A percentile compares a stretch with the other conserved stretches of the same genome.
Evolutionary conservation across 2,888 invertebrate species (phyloP).

Genomic region (Drosophila hamatofila): DNA sequence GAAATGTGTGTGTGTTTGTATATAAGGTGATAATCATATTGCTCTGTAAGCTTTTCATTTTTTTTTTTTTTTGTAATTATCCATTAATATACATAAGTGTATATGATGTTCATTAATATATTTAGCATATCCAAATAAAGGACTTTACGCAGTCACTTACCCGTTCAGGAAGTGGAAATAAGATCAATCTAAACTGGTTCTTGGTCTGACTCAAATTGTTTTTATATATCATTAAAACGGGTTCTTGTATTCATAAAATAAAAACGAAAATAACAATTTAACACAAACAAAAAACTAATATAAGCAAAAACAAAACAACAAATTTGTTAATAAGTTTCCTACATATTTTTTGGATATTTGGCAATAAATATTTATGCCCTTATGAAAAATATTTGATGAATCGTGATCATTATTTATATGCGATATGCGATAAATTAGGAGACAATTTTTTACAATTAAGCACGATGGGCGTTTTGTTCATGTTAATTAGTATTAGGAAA

Average conservation of each 20-base stretch:
- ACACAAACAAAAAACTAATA: background rate
- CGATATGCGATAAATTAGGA: background rate
- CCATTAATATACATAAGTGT: background rate
- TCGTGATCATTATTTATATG: background rate
- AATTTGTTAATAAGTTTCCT: background rate
- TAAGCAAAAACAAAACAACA: background rate
- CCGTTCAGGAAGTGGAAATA: conserved; percentile 1
- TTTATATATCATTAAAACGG: conserved; percentile 30
- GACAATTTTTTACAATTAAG: background rate
- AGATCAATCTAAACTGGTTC: conserved; percentile 27
- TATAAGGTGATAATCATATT: conserved; percentile 10
- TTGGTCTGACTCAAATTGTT: conserved; percentile 2
- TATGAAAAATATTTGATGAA: background rate
- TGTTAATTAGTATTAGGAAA: background rate
- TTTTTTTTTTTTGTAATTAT: background rate
- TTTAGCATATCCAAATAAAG: background rate
- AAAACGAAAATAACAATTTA: background rate
- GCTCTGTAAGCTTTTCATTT: background rate
- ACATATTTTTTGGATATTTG: background rate
- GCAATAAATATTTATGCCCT: background rate
- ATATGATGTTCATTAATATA: background rate
- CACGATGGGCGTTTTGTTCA: background rate
- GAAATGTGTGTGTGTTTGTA: conserved; percentile 1
- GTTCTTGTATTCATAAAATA: conserved; percentile 16
- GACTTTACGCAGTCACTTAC: background rate